Conservation (phyloP, 2,888 invertebrate species). For the Drosophila putrida region DNA sequence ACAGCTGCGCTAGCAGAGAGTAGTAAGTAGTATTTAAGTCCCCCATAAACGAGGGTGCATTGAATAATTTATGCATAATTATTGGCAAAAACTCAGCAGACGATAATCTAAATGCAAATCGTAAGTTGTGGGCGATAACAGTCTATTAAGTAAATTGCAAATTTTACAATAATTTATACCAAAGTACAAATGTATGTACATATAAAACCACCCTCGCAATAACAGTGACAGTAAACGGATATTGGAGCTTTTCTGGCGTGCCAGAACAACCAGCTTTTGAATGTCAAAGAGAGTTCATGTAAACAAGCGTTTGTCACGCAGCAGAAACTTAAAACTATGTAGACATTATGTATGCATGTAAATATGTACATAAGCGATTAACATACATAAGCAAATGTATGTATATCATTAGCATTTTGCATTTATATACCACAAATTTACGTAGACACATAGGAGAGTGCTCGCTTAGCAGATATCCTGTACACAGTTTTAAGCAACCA, state of each 20-base stretch:
- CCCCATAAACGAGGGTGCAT: constrained; percentile 33
- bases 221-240: constrained; percentile 29
- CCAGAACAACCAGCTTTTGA: constrained; percentile 43
- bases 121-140: neutral
- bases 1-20: constrained; percentile 24
- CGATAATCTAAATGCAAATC: neutral
- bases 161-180: neutral
- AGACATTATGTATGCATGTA: constrained; percentile 2
- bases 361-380: neutral
- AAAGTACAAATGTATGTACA: neutral
- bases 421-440: too few species aligned
- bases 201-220: constrained; percentile 25
- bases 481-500: neutral
- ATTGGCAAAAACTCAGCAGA: neutral
- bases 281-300: constrained; percentile 30
- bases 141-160: neutral
- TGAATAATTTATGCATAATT: constrained; percentile 9
- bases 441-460: too few species aligned
- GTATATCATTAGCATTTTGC: neutral
- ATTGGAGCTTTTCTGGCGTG: constrained; percentile 47
- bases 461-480: neutral
- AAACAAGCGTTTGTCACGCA: constrained; percentile 18
- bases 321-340: constrained; percentile 23
- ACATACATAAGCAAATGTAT: constrained; percentile 7
- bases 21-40: constrained; percentile 28